Conservation (phyloP, 2,113 vertebrate genomes). For the Odontesthes bonariensis region DNA sequence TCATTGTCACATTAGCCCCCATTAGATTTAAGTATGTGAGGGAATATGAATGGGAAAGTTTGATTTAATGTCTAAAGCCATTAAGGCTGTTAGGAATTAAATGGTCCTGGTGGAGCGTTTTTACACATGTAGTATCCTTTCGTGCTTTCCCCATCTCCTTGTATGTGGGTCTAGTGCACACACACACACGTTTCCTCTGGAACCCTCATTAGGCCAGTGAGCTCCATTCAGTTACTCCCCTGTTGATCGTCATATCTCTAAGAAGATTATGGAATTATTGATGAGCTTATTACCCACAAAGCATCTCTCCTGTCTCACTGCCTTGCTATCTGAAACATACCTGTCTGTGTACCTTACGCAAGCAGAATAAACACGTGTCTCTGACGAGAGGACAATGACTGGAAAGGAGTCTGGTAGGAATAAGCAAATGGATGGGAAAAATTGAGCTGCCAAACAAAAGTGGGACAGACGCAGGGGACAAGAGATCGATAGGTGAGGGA, state of each 20-base stretch:
- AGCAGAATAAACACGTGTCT: neutral
- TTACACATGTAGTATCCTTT: slow-evolving; percentile 27
- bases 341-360: neutral
- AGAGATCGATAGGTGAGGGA: neutral
- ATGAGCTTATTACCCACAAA: slow-evolving; percentile 14
- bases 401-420: neutral
- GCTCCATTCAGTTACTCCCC: slow-evolving; percentile 47
- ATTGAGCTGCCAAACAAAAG: too few species aligned
- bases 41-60: slow-evolving; percentile 43
- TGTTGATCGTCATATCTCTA: slow-evolving; percentile 43
- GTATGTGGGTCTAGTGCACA: neutral
- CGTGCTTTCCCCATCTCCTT: neutral
- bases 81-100: slow-evolving; percentile 42
- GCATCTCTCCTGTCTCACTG: slow-evolving; percentile 2
- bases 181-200: slow-evolving; percentile 29
- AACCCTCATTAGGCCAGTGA: slow-evolving; percentile 36
- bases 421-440: too few species aligned
- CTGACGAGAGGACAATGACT: too few species aligned
- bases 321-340: neutral
- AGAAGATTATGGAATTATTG: slow-evolving; percentile 41
- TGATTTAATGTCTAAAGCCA: slow-evolving; percentile 59
- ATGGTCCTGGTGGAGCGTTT: slow-evolving; percentile 56
- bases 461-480: too few species aligned
- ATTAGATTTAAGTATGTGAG: slow-evolving; percentile 41
- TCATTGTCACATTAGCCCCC: slow-evolving; percentile 18